Evolutionary conservation across 2,113 vertebrate species (phyloP).

Genomic region (Gymnorhina tibicen): DNA sequence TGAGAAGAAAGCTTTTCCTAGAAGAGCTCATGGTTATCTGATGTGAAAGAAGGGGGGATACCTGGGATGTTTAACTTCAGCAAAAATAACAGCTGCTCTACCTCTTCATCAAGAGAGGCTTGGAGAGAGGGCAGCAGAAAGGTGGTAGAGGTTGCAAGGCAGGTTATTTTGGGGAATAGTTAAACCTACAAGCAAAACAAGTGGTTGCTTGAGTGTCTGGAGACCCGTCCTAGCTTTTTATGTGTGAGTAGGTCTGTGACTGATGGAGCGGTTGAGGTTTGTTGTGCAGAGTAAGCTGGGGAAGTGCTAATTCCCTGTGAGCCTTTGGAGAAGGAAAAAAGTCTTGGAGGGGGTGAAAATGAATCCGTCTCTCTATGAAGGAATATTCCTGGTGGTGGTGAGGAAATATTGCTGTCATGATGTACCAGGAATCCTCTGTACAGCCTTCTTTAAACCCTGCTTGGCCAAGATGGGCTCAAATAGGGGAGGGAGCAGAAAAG

Average conservation of each 20-base stretch:
- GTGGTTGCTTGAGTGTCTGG: neutral
- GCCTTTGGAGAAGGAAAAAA: neutral
- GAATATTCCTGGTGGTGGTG: neutral
- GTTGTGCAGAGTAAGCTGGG: fast-evolving
- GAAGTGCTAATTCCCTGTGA: neutral
- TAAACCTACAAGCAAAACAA: neutral
- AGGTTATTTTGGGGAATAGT: neutral
- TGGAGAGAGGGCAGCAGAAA: neutral
- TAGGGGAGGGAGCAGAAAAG: neutral
- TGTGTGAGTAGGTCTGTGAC: neutral
- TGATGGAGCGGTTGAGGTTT: neutral
- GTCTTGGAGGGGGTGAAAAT: neutral
- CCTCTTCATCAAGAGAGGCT: neutral
- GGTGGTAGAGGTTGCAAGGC: neutral
- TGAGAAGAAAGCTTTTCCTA: neutral
- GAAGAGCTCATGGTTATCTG: neutral
- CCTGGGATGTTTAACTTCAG: neutral
- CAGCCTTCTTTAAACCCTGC: neutral
- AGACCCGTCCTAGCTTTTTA: neutral
- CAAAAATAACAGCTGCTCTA: neutral
- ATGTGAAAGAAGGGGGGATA: neutral
- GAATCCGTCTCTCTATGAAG: neutral
- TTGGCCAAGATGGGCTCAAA: neutral
- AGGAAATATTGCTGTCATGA: neutral
- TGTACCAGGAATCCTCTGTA: neutral